Evolutionary conservation across 2,797 vertebrate genomes (phyloP), one percentile per base, ranked within the genome.

Genomic region (Coccyzus lansbergi): DNA sequence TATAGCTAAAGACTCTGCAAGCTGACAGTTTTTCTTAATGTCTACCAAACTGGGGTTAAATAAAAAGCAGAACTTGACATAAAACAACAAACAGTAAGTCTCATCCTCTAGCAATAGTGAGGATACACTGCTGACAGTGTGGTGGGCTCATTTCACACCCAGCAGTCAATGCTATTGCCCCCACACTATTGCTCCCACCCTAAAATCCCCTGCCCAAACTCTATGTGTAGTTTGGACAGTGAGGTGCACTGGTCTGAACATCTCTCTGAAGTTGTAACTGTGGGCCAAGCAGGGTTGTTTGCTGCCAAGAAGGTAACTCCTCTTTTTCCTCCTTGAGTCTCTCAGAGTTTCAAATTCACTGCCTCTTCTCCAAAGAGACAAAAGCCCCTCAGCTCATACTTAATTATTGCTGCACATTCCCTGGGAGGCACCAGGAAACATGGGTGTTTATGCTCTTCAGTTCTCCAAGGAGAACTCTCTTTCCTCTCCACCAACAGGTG

Each of bases 401-500:
- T 29, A 67, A 24, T 17, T 59, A 6, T 26, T 44, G 21, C 25
- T 72, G 52, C 21, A 26, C 6, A 1, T 10, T 83, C 25, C 15
- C 29, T 3, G 1, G 33, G 49, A 72, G 49, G 63, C 15, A 25
- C 34, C 1, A 3, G 36, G 31, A 63, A 48, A 38, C 2, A 3
- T 3, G 25, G 10, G 3, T 26, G 38, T 16, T 78, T 2, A 3
- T n/a, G 22, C n/a, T 28, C 7, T 28, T 28, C 3, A 6, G 29
- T 3, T 83, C 40, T 12, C 25, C 12, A 2, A 0, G 1, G 33
- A 67, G 29, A 77, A 12, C 13, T 84, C 58, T 46, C 68, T 33
- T 74, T 34, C 56, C 31, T 70, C 64, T 64, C 26, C 46, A 64
- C 64, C 84, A 80, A 93, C 10, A 93, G 75, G 71, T 91, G 64